These are phyloP conservation scores for Thalassoma bifasciatum DNA, from an alignment of 2,113 vertebrate genomes.

Conservation along the genomic window DNA sequence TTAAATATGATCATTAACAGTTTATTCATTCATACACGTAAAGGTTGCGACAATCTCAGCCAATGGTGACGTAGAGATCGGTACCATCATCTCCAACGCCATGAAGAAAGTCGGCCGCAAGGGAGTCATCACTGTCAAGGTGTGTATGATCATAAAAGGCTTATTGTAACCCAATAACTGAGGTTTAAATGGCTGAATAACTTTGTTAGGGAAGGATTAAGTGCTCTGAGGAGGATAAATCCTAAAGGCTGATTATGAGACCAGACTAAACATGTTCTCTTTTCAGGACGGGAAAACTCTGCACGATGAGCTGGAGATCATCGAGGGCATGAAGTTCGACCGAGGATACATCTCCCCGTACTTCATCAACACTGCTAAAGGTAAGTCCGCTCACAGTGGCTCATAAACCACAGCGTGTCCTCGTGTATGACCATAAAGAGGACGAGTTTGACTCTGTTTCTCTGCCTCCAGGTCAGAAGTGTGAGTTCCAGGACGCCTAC, in stretches of 20 bases:
- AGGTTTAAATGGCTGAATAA: not conserved
- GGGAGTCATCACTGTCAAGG: slow-evolving; percentile 99
- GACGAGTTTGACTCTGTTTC: too few relatives aligned
- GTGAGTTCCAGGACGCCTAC: slow-evolving; percentile 85
- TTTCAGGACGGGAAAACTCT: slow-evolving; percentile 96
- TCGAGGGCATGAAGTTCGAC: slow-evolving; percentile 99
- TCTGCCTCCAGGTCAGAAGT: slow-evolving; percentile 79
- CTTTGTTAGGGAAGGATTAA: not conserved
- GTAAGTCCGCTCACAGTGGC: slow-evolving; percentile 68
- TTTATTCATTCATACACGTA: slow-evolving; percentile 21
- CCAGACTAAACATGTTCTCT: not conserved
- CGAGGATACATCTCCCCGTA: slow-evolving; percentile 99
- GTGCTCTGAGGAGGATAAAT: not conserved
- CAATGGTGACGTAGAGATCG: slow-evolving; percentile 95
- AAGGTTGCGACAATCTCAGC: slow-evolving; percentile 98
- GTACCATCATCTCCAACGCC: slow-evolving; percentile 94
- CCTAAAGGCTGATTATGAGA: not conserved
- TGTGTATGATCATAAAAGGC: slow-evolving; percentile 34
- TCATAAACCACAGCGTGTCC: too few relatives aligned
- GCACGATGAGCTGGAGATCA: slow-evolving; percentile 97
- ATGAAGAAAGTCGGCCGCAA: slow-evolving; percentile 99
- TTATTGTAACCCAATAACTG: too few relatives aligned
- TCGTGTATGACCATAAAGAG: too few relatives aligned
- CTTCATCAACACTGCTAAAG: slow-evolving; percentile 98
- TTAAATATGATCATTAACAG: too few relatives aligned